Evolutionary conservation across 2,797 vertebrate species (phyloP), one percentile per base, ranked within the genome.

Genomic region (Sebastiscus albofasciatus): DNA sequence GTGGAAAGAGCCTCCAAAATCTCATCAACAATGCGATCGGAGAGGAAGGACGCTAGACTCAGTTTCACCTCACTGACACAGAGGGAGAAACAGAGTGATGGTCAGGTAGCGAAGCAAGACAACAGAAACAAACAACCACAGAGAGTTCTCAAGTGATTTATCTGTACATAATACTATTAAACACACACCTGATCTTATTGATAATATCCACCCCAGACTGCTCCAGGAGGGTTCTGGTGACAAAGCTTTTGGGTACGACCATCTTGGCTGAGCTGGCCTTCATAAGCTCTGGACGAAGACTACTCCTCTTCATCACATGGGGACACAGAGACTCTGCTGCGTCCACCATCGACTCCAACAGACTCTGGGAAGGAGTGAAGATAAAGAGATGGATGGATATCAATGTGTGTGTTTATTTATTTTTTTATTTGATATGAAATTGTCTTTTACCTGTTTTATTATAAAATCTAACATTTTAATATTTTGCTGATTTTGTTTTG

Each of bases 171-270:
- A 27, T 0, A 12, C 31, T 12, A 7, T 13, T 26, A 46, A 12
- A 52, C 52, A 11, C 80, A 65, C 34, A 97, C 98, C 98, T 99
- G 87, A 99, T 99, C 95, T 99, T 99, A 93, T 99, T 99, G 90
- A 99, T 96, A 77, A 99, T 99, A 90, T 99, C 98, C 36, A 99
- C 94, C 60, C 98, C 98, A 72, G 98, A 98, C 85, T 99, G 98
- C 92, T 99, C 97, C 90, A 99, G 90, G 26, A 99, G 97, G 29
- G 97, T 98, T 89, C 97, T 98, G 89, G 97, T 98, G 80, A 99
- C 97, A 80, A 99, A 99, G 75, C 97, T 96, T 6, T 96, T 97
- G 29, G 98, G 97, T 46, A 99, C 96, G 2, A 97, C 97, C 93
- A 98, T 97, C 94, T 98, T 97, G 85, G 96, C 95, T 0, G 96